Base-by-base conservation (phyloP, 2,113 vertebrate genomes). In the Canis aureus region DNA sequence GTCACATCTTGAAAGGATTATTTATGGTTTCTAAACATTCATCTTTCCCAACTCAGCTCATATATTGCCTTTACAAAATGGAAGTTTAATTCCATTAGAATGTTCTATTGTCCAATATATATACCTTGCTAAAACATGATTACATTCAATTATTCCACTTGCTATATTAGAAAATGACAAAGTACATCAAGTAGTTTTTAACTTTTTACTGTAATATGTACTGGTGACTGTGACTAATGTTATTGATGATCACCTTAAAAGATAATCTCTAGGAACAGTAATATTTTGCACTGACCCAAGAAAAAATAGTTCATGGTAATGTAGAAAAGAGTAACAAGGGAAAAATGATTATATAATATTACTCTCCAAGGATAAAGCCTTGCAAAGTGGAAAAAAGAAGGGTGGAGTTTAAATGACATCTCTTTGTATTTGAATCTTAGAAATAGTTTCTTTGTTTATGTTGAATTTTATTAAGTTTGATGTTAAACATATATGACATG, bases 11-110 rank as follows among this genome's bases (percentile, higher is more conserved):
- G n/a, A 71, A 97, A 97, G 88, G 87, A 96, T 95, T 98, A 98
- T 38, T 97, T 97, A 96, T 98, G 95, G 94, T 97, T 97, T 66
- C 73, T 85, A 91, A 67, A 96, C 6, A 96, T 67, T 89, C 84
- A 67, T 88, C 95, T 90, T 96, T 96, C 0, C 38, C 95, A 94
- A 53, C 71, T 78, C 0, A 49, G n/a, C 51, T 94, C 90, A 71
- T 88, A 89, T 16, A 69, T 83, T 92, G 29, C 11, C 85, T 96
- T 93, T 96, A 86, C 59, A 95, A 92, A 96, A 15, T 76, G 17
- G 17, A 73, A 89, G 95, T 92, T 95, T 89, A 95, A 83, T 90
- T 96, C 94, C 19, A 82, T 92, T 55, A 35, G 27, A 91, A 15
- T 79, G 3, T 90, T 38, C 8, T 84, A 9, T 92, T 98, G 94